Conservation (phyloP, 2,797 vertebrate genomes). For the Alectoris magna region DNA sequence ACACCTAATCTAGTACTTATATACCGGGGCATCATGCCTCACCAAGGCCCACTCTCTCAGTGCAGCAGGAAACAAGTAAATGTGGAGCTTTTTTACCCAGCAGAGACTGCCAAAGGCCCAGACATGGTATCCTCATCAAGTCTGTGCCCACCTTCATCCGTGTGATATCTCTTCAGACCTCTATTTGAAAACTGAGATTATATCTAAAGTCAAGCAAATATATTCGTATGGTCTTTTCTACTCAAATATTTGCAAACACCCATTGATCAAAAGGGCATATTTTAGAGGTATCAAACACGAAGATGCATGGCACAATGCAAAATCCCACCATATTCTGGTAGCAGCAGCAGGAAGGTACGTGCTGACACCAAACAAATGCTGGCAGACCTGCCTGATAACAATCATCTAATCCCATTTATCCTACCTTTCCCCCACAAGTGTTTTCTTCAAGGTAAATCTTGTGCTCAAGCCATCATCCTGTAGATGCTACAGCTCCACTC, state of each 20-base stretch:
- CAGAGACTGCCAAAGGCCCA: not conserved
- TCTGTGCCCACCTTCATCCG: not conserved
- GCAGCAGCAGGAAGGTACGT: not conserved
- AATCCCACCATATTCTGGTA: not conserved
- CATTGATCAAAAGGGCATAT: not conserved
- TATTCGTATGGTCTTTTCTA: not conserved
- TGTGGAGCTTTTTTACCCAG: not conserved
- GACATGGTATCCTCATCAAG: not conserved
- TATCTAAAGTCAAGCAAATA: not conserved
- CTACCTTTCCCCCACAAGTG: slow-evolving; percentile 39
- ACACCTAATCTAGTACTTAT: not conserved
- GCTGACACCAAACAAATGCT: not conserved
- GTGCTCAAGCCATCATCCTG: not conserved
- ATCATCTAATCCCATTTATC: not conserved
- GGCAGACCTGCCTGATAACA: not conserved
- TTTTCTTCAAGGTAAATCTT: not conserved
- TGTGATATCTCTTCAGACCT: not conserved
- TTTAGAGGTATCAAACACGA: not conserved
- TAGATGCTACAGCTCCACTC: not conserved
- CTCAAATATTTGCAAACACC: not conserved
- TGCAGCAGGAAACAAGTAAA: not conserved
- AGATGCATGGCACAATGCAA: not conserved
- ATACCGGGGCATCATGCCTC: not conserved
- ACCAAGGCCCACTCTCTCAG: not conserved
- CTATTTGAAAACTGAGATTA: not conserved